These are phyloP conservation scores for Brachylomia viminalis DNA, from an alignment of 2,888 invertebrate species.

Conservation along the genomic window DNA sequence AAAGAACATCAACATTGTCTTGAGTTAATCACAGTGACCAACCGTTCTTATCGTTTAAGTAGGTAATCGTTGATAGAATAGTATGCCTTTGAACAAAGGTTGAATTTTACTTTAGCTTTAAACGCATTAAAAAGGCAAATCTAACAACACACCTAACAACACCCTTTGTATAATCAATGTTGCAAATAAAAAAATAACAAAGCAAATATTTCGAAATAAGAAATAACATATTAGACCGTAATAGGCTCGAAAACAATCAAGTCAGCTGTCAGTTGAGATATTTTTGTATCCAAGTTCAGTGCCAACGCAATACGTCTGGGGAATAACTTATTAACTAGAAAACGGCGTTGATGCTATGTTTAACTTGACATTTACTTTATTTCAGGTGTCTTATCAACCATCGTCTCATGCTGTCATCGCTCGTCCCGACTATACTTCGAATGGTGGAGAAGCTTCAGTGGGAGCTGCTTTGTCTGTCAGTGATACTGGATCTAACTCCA, in stretches of 20 bases:
- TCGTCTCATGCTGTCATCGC: constrained; percentile 85
- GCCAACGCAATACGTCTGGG: neutral
- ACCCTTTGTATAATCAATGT: neutral
- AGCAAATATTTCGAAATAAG: constrained; percentile 40
- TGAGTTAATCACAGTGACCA: too few species aligned
- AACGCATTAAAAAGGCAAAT: too few species aligned
- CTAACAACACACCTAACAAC: too few species aligned
- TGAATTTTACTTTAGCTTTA: too few species aligned
- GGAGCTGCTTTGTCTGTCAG: constrained; percentile 87
- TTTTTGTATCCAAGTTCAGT: constrained; percentile 10
- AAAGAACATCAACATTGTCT: too few species aligned
- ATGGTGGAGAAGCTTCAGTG: constrained; percentile 87
- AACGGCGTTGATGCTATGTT: neutral
- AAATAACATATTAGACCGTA: constrained; percentile 15
- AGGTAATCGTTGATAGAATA: too few species aligned
- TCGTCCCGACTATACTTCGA: constrained; percentile 83
- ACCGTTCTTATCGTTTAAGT: too few species aligned
- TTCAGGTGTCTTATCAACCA: constrained; percentile 83
- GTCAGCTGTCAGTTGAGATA: constrained; percentile 31
- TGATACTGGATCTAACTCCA: constrained; percentile 78
- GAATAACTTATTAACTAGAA: constrained; percentile 15
- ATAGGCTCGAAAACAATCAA: constrained; percentile 32
- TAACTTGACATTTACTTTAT: constrained; percentile 20
- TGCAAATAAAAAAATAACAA: neutral
- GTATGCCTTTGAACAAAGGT: too few species aligned